These are phyloP conservation scores for Gonatopus flavifemur DNA, from an alignment of 1,140 invertebrate genomes.

Conservation along the genomic window DNA sequence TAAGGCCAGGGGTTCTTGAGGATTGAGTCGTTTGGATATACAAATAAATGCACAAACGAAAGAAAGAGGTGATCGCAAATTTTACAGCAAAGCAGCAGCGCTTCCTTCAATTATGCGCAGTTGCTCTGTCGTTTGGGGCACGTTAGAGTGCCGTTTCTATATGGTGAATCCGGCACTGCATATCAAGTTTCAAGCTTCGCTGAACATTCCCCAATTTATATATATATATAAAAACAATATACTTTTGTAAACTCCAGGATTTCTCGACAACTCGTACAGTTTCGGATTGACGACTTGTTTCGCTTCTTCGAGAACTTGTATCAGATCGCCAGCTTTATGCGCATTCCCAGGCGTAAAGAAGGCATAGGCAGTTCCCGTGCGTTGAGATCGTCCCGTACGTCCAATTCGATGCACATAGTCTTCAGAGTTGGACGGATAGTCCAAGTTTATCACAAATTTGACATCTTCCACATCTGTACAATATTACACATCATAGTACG, in stretches of 20 bases:
- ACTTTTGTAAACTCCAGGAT: conserved; percentile 53
- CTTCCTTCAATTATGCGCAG: too few species aligned
- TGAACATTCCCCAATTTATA: too few species aligned
- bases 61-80: too few species aligned
- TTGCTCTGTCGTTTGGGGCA: too few species aligned
- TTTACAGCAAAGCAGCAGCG: too few species aligned
- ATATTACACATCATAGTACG: conserved; percentile 30
- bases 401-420: conserved; percentile 93
- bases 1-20: too few species aligned
- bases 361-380: conserved; percentile 85
- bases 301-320: conserved; percentile 70
- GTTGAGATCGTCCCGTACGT: conserved; percentile 79
- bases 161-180: too few species aligned
- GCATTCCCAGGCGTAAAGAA: conserved; percentile 81
- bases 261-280: conserved; percentile 54
- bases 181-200: too few species aligned
- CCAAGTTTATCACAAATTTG: conserved; percentile 92
- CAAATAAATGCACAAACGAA: too few species aligned
- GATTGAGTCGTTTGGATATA: too few species aligned
- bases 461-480: conserved; percentile 85
- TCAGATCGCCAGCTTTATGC: conserved; percentile 72
- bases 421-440: conserved; percentile 87
- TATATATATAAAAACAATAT: conserved; percentile 6
- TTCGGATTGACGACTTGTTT: conserved; percentile 68
- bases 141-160: too few species aligned